Conservation (phyloP, 2,888 invertebrate species). For the Rhagophthalmus giganteus region DNA sequence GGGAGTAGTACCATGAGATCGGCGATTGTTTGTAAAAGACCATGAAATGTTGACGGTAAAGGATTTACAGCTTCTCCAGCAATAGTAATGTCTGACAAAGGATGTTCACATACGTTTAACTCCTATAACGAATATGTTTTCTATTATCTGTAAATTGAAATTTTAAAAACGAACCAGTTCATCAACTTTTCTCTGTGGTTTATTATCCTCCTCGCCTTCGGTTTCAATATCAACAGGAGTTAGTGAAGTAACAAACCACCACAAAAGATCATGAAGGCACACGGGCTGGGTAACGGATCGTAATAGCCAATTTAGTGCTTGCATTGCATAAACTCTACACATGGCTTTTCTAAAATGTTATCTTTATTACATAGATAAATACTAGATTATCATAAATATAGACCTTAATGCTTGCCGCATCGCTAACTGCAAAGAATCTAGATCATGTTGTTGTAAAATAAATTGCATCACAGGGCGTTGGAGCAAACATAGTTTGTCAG, state of each 20-base stretch:
- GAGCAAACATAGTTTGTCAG: slow-evolving; percentile 64
- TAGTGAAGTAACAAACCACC: slow-evolving; percentile 93
- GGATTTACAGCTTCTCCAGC: slow-evolving; percentile 71
- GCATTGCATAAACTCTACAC: slow-evolving; percentile 84
- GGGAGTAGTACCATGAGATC: slow-evolving; percentile 88
- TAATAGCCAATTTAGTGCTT: slow-evolving; percentile 94
- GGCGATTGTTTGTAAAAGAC: slow-evolving; percentile 86
- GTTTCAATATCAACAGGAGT: slow-evolving; percentile 61
- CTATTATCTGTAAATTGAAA: neutral
- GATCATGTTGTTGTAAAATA: slow-evolving; percentile 81
- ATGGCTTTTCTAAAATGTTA: slow-evolving; percentile 64
- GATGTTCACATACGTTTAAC: slow-evolving; percentile 72
- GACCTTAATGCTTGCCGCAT: slow-evolving; percentile 84
- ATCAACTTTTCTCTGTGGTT: slow-evolving; percentile 51
- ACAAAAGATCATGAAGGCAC: slow-evolving; percentile 91
- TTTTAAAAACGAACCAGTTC: slow-evolving; percentile 45
- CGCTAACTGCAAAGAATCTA: slow-evolving; percentile 79
- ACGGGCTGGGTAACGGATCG: slow-evolving; percentile 88
- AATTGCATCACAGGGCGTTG: slow-evolving; percentile 86
- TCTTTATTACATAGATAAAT: neutral
- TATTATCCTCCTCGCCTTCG: slow-evolving; percentile 62
- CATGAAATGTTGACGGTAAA: slow-evolving; percentile 70
- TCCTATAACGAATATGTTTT: slow-evolving; percentile 55
- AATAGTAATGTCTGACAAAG: slow-evolving; percentile 75
- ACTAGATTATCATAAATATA: slow-evolving; percentile 51